Evolutionary conservation across 2,797 vertebrate species (phyloP), one percentile per base, ranked within the genome.

Genomic region (Glyptemys insculpta): DNA sequence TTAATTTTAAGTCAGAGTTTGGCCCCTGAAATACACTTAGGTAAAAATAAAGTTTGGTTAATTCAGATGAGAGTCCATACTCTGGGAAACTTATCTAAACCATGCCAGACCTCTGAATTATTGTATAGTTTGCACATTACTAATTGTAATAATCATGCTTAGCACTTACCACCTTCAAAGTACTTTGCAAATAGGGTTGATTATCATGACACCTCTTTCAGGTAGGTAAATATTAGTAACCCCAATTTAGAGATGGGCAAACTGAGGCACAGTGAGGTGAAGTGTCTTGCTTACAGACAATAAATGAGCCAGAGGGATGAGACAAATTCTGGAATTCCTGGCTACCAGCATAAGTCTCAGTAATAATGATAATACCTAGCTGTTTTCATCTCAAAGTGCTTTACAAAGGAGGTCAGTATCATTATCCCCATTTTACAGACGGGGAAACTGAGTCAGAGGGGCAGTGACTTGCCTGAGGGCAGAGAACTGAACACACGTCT

Each of bases 1-100:
- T 5, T 79, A 34, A 41, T 96, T 92, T 82, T 87, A 78, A 87
- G 18, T 81, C 56, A 94, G 52, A 25, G 79, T 89, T 92, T 23
- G 16, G 78, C 83, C 12, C 2, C 65, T 85, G 57, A 89, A 93
- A 93, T 86, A 81, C 21, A 74, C 23, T 54, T 47, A 56, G 79
- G 44, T 85, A 79, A 72, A 62, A 65, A 74, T 91, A 88, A 95
- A 85, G 11, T 29, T 49, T 53, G 68, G 56, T 49, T 56, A 74
- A 94, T 91, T 83, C 88, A 49, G 82, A 65, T 80, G 29, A 83
- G 83, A 93, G 57, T 65, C 23, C 7, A 2, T 82, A 78, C n/a
- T 23, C 41, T 27, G 89, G 0, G 0, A 44, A 16, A 56, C 92
- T 85, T 81, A 87, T 29, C 57, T 95, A 83, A 49, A 53, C 4